Conservation (phyloP, 2,797 vertebrate species). For the Rhinophrynus dorsalis region DNA sequence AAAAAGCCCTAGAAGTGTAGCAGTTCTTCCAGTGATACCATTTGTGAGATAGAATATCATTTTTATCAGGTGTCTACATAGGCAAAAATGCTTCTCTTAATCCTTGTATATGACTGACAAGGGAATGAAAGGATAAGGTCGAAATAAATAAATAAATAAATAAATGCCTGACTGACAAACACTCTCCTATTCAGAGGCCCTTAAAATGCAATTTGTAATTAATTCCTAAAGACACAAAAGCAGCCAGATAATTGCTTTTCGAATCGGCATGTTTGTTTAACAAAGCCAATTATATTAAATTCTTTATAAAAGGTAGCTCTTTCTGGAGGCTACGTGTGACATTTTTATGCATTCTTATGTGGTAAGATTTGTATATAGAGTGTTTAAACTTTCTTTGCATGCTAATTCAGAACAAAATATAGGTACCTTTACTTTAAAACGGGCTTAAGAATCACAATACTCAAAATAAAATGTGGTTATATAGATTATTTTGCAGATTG, state of each 20-base stretch:
- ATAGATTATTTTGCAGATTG: too few species aligned
- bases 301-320: slow-evolving; percentile 28
- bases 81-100: slow-evolving; percentile 2
- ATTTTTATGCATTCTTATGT: slow-evolving; percentile 6
- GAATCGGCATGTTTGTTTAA: slow-evolving; percentile 28
- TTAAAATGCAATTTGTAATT: slow-evolving; percentile 42
- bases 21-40: too few species aligned
- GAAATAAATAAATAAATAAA: too few species aligned
- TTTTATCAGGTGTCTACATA: background rate
- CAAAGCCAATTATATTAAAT: slow-evolving; percentile 33
- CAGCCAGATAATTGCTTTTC: slow-evolving; percentile 35
- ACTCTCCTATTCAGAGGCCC: slow-evolving; percentile 27
- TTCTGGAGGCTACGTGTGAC: slow-evolving; percentile 16
- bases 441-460: too few species aligned
- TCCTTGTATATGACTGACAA: slow-evolving; percentile 27
- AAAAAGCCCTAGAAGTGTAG: background rate
- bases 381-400: background rate
- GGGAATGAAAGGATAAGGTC: slow-evolving; percentile 20
- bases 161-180: slow-evolving; percentile 38
- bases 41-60: too few species aligned
- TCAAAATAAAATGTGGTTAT: too few species aligned
- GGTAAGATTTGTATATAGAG: background rate
- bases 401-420: slow-evolving; percentile 4
- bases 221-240: slow-evolving; percentile 39
- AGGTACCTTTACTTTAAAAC: too few species aligned